phyloP scores from a whole-genome alignment of 2,797 vertebrate genomes.

The Lagorchestes hirsutus region DNA sequence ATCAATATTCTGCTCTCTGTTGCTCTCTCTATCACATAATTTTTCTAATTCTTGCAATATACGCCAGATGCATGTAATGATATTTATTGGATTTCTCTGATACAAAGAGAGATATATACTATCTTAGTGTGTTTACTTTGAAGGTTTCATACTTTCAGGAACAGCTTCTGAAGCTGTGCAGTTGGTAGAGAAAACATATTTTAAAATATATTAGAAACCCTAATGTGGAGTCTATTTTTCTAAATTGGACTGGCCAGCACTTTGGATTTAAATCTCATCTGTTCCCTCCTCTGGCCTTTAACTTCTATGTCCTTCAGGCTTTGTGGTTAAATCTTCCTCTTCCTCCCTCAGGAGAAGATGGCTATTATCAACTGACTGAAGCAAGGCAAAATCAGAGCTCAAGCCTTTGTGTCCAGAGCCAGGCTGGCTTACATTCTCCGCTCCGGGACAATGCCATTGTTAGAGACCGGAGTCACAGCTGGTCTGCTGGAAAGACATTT shows the following conservation, averaged over 20 bases:
- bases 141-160: constrained; percentile 26
- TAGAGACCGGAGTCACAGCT: background rate
- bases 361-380: constrained; percentile 17
- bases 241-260: constrained; percentile 6
- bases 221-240: constrained; percentile 46
- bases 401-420: background rate
- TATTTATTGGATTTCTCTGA: constrained; percentile 49
- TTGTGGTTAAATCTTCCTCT: background rate
- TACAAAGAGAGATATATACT: background rate
- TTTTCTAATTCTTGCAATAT: background rate
- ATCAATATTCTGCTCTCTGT: constrained; percentile 8
- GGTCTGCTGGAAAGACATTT: background rate
- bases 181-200: constrained; percentile 30
- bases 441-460: background rate
- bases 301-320: background rate
- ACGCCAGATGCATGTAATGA: background rate
- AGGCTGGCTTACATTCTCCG: background rate
- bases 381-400: background rate
- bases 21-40: constrained; percentile 45
- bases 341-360: background rate
- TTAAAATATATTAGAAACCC: constrained; percentile 23
- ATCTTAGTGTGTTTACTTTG: constrained; percentile 26
- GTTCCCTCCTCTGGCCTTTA: background rate
- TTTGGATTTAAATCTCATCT: constrained; percentile 47
- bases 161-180: constrained; percentile 43